Evolutionary conservation across 2,113 vertebrate species (phyloP), one percentile per base, ranked within the genome.

Genomic region (Pteronura brasiliensis): DNA sequence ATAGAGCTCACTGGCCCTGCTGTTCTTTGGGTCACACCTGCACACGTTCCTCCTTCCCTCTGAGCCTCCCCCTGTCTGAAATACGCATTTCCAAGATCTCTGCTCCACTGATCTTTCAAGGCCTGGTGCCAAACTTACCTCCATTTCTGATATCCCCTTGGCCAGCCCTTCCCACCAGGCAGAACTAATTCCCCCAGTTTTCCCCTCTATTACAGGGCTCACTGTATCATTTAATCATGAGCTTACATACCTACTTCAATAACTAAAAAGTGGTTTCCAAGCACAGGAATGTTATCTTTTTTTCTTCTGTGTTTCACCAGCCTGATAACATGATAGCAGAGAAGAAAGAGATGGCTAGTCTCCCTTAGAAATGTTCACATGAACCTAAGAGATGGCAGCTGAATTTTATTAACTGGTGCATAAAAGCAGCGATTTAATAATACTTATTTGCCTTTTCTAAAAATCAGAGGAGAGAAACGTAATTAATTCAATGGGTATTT

Each of bases 251-350:
- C 47, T 88, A 18, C 67, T 88, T 72, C 23, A 63, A 36, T 63
- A 87, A 93, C 21, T 65, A 83, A 17, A 96, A 34, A 44, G 23
- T 34, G n/a, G 27, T 92, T 92, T 94, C 61, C 63, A 89, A 96
- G 72, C 67, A 85, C 14, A 89, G 65, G 36, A 74, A 47, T 18
- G 9, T 14, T n/a, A 0, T 63, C 15, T 93, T 83, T 91, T 85
- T 49, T 76, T n/a, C 17, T 65, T 72, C 84, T 21, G 25, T 79
- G 47, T 44, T 72, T 87, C 61, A 61, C 10, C 59, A 86, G 55
- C 44, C 34, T 94, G 65, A 55, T 27, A 74, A 57, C 52, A n/a
- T 3, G 69, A 57, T 3, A 87, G 57, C 57, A 44, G 76, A 47
- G 9, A 25, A 86, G 55, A 47, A 21, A 23, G 47, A 82, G 15